Evolutionary conservation across 1,140 invertebrate species (phyloP).

Genomic region (Euwallacea fornicatus): DNA sequence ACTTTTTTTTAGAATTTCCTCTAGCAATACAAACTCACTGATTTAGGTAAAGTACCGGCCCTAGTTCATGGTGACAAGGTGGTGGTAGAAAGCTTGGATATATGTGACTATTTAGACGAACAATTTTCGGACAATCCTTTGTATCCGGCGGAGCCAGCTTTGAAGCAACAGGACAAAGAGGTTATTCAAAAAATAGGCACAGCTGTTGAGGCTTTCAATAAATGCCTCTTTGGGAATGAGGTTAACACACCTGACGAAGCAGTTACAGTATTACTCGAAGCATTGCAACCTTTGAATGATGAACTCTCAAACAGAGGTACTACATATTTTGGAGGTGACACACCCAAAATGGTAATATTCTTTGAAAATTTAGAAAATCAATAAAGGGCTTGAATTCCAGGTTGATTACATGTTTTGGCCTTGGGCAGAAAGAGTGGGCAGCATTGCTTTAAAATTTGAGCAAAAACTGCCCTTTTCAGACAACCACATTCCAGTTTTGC

Average conservation of each 20-base stretch:
- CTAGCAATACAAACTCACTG: not conserved
- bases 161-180: slow-evolving; percentile 75
- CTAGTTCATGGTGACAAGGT: slow-evolving; percentile 64
- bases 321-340: slow-evolving; percentile 67
- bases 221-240: slow-evolving; percentile 40
- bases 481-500: slow-evolving; percentile 40
- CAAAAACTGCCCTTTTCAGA: slow-evolving; percentile 58
- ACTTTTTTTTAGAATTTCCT: not conserved
- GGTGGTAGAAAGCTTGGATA: slow-evolving; percentile 79
- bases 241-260: slow-evolving; percentile 44
- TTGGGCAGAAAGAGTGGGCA: slow-evolving; percentile 72
- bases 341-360: slow-evolving; percentile 68
- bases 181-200: slow-evolving; percentile 68
- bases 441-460: slow-evolving; percentile 59
- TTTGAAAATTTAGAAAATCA: not conserved
- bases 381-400: slow-evolving; percentile 29
- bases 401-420: slow-evolving; percentile 90
- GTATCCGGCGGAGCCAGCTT: slow-evolving; percentile 70
- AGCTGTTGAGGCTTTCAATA: slow-evolving; percentile 48
- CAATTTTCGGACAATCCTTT: slow-evolving; percentile 71
- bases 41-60: slow-evolving; percentile 76
- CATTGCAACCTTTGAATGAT: slow-evolving; percentile 66
- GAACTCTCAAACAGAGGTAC: slow-evolving; percentile 66
- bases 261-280: slow-evolving; percentile 51
- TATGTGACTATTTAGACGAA: slow-evolving; percentile 84